Evolutionary conservation across 2,888 invertebrate genomes (phyloP).

Genomic region (Epirrita christyi): DNA sequence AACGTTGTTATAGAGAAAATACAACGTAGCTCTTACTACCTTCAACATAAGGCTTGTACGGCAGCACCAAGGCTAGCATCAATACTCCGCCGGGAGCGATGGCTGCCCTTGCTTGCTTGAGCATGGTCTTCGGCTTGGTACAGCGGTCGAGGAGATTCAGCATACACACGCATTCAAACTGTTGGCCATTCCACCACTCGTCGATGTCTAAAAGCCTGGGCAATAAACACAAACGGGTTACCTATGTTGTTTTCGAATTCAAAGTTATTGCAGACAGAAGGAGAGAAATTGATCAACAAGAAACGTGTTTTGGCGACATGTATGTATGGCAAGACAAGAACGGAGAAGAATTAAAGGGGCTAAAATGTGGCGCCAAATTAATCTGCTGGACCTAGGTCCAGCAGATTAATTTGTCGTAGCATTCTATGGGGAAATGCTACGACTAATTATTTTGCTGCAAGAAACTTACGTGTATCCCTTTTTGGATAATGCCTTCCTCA

Average conservation of each 20-base stretch:
- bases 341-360: too few species aligned
- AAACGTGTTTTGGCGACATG: too few species aligned
- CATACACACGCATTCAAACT: constrained; percentile 93
- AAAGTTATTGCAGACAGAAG: too few species aligned
- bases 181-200: constrained; percentile 85
- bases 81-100: constrained; percentile 90
- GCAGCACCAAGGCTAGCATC: constrained; percentile 96
- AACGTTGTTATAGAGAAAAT: too few species aligned
- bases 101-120: constrained; percentile 89
- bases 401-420: too few species aligned
- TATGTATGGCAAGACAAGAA: too few species aligned
- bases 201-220: constrained; percentile 89
- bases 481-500: constrained; percentile 91
- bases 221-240: constrained; percentile 1
- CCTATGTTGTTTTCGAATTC: too few species aligned
- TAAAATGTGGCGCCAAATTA: too few species aligned
- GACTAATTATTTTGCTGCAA: too few species aligned
- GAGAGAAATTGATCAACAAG: too few species aligned
- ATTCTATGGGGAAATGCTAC: too few species aligned
- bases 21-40: constrained; percentile 74
- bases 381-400: too few species aligned
- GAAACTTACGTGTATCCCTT: constrained; percentile 90
- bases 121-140: constrained; percentile 91
- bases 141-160: constrained; percentile 98
- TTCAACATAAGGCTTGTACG: constrained; percentile 98